Percentiles rank a stretch among this genome's conserved stretches.
phyloP scores from a whole-genome alignment of 2,888 invertebrate genomes.

The Chrysodeixis includens region DNA sequence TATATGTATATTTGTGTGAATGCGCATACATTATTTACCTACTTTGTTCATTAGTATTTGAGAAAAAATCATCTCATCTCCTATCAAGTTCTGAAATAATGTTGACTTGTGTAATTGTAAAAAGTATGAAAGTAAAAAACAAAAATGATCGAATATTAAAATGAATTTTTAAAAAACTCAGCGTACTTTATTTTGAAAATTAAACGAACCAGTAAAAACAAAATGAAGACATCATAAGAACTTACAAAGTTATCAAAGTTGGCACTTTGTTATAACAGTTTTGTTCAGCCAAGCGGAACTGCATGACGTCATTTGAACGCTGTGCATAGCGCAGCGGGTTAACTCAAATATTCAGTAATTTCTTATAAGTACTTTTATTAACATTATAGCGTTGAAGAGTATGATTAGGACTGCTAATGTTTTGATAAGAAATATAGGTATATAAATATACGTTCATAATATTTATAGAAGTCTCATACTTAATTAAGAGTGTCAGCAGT shows the following conservation, averaged over 20 bases:
- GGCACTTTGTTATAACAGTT: slow-evolving; percentile 22
- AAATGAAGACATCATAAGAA: slow-evolving; percentile 3
- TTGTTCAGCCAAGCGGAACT: slow-evolving; percentile 7
- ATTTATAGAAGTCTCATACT: no score
- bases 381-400: background rate
- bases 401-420: no score
- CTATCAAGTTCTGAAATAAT: no score
- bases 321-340: slow-evolving; percentile 2
- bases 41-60: no score
- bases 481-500: no score
- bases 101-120: no score
- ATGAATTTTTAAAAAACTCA: background rate
- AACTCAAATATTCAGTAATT: slow-evolving; percentile 1
- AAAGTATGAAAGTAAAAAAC: no score
- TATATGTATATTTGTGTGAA: no score
- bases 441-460: no score
- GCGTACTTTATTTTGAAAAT: background rate
- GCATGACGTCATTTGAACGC: background rate
- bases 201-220: slow-evolving; percentile 7
- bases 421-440: no score
- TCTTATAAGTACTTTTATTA: background rate
- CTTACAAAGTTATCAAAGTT: slow-evolving; percentile 15
- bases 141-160: background rate
- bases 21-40: no score
- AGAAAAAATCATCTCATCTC: no score